These are phyloP conservation scores for Stomatorhinus walkeri DNA, from an alignment of 2,797 vertebrate species.

Conservation along the genomic window DNA sequence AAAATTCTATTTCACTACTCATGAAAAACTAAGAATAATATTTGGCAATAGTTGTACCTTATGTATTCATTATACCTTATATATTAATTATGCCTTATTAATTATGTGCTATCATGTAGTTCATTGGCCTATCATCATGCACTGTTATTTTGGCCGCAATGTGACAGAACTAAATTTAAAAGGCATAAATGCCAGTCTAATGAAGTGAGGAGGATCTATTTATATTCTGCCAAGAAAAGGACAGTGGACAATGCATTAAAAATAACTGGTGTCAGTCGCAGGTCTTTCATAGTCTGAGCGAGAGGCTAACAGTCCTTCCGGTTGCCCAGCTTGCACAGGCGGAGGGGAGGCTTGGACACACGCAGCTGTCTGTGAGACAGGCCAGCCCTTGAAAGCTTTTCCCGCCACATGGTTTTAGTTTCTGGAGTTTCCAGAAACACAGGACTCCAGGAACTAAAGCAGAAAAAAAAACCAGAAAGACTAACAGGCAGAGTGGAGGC, in stretches of 20 bases:
- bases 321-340: too few species aligned
- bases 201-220: not conserved
- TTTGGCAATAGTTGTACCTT: not conserved
- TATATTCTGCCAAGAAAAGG: not conserved
- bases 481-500: not conserved
- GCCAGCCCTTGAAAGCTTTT: constrained; percentile 38
- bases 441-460: constrained; percentile 41
- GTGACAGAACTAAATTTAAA: not conserved
- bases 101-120: not conserved
- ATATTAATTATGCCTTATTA: not conserved
- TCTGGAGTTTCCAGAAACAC: constrained; percentile 68
- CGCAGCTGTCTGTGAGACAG: not conserved
- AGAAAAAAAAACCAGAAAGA: constrained; percentile 22
- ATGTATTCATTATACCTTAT: not conserved
- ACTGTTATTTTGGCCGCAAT: not conserved
- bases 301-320: not conserved
- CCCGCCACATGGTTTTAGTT: constrained; percentile 34
- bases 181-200: not conserved
- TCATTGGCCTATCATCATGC: not conserved
- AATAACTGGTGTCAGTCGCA: not conserved
- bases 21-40: not conserved
- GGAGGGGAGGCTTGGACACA: constrained; percentile 36
- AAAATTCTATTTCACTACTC: not conserved
- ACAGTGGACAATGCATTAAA: not conserved
- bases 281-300: not conserved